Evolutionary conservation across 23 tunicate genomes (phyloP), one percentile per base, ranked within the genome.

Genomic region (Phallusia fumigata): DNA sequence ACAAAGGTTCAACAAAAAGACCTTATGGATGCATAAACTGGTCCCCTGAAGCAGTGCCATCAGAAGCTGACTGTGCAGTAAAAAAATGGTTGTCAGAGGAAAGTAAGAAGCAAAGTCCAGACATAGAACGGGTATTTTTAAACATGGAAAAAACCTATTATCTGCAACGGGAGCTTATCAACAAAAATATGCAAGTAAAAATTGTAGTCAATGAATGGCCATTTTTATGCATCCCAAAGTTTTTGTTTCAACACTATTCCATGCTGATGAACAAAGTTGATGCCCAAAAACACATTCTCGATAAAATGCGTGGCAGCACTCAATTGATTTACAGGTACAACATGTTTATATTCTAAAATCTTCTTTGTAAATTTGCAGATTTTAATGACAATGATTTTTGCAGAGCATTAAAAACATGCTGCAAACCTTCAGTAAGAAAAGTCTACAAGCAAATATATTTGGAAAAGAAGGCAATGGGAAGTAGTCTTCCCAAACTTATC

Each of bases 381-480:
- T 58, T 21, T 58, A 58, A 58, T 58, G 28, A 13, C 16, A 74
- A 19, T 35, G 45, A 11, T 35, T 35, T 19, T 74, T 74, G 77
- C 77, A 74, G 77, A 74, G 77, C 45, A 33, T 74, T 74, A 74
- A 74, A 74, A 31, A 28, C 44, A 33, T 33, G 77, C 77, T 3
- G 11, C 44, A 74, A 74, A 35, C 77, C 40, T 21, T 33, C 77
- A 21, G 77, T 74, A 10, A 6, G 40, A 11, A 33, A 19, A 19
- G 31, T 35, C 33, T 33, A 33, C 77, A 6, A 74, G 13, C 40
- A 74, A 74, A 74, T 74, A 21, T 35, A 19, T 33, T 8, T 58
- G 16, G 69, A 58, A 24, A 58, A 58, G 5, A 58, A 58, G 16
- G 13, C 28, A 21, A 58, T 58, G 69, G 69, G 19, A 74, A 33